Conservation (phyloP, 2,113 vertebrate species). For the Hippoglossus stenolepis region DNA sequence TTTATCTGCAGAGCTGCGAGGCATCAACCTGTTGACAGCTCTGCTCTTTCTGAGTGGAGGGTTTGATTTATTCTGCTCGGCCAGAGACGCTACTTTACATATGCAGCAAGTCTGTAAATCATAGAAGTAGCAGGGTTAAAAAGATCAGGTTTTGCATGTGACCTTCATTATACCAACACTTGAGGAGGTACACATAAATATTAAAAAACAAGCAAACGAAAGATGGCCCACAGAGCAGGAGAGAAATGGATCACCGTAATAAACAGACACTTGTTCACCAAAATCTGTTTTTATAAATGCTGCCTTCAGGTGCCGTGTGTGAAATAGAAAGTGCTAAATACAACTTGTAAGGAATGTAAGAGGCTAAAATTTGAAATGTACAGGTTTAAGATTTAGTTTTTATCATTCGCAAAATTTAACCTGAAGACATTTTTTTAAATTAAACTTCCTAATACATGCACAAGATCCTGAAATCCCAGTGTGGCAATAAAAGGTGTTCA, state of each 20-base stretch:
- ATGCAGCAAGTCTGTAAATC: slow-evolving; percentile 31
- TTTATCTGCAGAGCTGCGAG: slow-evolving; percentile 56
- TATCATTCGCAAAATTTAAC: neutral
- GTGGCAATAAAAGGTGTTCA: neutral
- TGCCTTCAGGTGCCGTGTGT: slow-evolving; percentile 15
- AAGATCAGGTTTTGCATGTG: slow-evolving; percentile 15
- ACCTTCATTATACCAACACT: slow-evolving; percentile 10
- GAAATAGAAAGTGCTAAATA: neutral
- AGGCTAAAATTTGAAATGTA: no score
- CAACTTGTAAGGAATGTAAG: no score
- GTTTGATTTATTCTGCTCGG: slow-evolving; percentile 33
- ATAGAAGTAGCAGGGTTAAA: slow-evolving; percentile 35
- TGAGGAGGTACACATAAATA: slow-evolving; percentile 7
- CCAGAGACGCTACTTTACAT: slow-evolving; percentile 45
- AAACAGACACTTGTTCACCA: neutral
- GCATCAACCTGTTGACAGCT: slow-evolving; percentile 50
- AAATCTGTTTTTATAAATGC: slow-evolving; percentile 4
- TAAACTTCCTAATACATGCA: neutral
- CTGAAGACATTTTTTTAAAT: neutral
- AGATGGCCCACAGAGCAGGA: slow-evolving; percentile 11
- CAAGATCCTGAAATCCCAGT: neutral
- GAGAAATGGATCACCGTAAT: slow-evolving; percentile 12
- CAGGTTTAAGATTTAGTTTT: no score
- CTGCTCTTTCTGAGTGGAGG: slow-evolving; percentile 14
- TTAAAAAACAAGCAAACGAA: neutral